Conservation (phyloP, 1,140 invertebrate genomes). For the Physella acuta region DNA sequence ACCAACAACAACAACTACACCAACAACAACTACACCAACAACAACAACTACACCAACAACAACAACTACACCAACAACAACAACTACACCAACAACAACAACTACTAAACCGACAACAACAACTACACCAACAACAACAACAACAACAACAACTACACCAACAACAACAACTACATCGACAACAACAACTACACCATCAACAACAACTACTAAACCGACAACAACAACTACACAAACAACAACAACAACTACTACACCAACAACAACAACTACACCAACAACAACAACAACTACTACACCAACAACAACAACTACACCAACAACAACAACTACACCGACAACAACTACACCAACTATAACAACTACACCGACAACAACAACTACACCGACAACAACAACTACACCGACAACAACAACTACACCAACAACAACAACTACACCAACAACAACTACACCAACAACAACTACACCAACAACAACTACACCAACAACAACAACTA, state of each 20-base stretch:
- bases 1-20: not conserved
- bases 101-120: slow-evolving; percentile 3
- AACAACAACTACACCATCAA: not conserved
- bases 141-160: not conserved
- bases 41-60: slow-evolving; percentile 7
- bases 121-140: not conserved
- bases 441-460: not conserved
- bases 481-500: not conserved
- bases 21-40: not conserved
- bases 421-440: not conserved
- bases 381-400: not conserved
- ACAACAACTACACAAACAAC: not conserved
- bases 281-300: not conserved
- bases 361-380: not conserved
- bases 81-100: slow-evolving; percentile 6
- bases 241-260: not conserved
- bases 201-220: not conserved
- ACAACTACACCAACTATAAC: not conserved
- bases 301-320: not conserved
- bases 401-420: not conserved
- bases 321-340: not conserved
- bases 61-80: not conserved
- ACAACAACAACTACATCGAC: not conserved
- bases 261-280: not conserved
- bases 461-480: not conserved